Base-by-base conservation (phyloP, 2,797 vertebrate species). In the Dallia pectoralis region DNA sequence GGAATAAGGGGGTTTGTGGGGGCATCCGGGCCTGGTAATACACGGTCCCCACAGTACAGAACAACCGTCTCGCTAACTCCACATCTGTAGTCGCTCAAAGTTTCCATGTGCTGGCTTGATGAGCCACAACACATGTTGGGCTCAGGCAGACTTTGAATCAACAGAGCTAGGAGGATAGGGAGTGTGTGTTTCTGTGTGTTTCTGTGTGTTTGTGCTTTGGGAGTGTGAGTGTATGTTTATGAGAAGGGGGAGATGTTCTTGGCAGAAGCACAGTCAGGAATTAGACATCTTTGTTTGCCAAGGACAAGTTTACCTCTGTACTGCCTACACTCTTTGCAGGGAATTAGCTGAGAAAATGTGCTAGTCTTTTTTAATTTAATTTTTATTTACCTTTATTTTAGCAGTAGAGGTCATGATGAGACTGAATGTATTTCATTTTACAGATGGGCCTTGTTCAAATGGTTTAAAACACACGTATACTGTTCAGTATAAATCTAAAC, bases 51-150 rank as follows among this genome's bases (percentile, higher is more conserved):
- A 22, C 53, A 59, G n/a, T 74, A 36, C 49, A 18, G 30, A 59
- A 44, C 64, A 73, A 75, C 76, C 77, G 33, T 22, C 49, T 15
- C 67, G 1, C 68, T 64, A 30, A 29, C 30, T 33, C 68, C 30
- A 91, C 91, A 91, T 92, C 91, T 93, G 89, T 82, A 90, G 86
- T 74, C 81, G 88, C 88, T 92, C 89, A 92, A 75, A 89, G 81
- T 93, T 92, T 92, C 89, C 90, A 89, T 90, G 88, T 90, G 89
- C 86, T 86, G 82, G 79, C 84, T 85, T 90, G 90, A 92, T 92
- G 89, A 91, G 83, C 88, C 84, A 85, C 86, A 91, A 89, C 90
- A 91, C 87, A 88, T 91, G 89, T 88, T 87, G 79, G 80, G 81
- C 77, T 82, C 79, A 78, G 87, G 82, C 65, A 82, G 71, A 75